Percentiles rank a stretch among this genome's conserved stretches.
These are phyloP conservation scores for Prunella strophiata DNA, from an alignment of 2,797 vertebrate species.

Conservation along the genomic window DNA sequence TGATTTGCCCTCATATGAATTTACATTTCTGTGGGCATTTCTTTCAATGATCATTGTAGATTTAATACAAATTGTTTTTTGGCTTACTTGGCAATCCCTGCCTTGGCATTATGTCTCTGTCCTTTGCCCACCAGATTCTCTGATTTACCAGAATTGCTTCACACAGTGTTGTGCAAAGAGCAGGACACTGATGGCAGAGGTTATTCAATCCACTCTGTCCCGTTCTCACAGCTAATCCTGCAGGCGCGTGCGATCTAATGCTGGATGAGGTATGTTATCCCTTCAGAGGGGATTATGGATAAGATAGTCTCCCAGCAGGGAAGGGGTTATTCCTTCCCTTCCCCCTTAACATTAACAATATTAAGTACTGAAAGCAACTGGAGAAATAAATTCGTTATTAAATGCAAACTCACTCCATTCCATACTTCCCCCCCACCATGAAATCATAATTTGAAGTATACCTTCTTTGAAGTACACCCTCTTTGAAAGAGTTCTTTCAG, in stretches of 20 bases:
- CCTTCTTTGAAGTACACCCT: not conserved
- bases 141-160: not conserved
- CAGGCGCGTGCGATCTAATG: not conserved
- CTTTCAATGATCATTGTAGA: not conserved
- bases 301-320: not conserved
- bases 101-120: not conserved
- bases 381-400: not conserved
- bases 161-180: not conserved
- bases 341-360: not conserved
- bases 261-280: not conserved
- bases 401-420: not conserved
- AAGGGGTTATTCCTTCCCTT: constrained; percentile 5
- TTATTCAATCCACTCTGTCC: not conserved
- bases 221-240: constrained; percentile 14
- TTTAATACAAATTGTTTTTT: not conserved
- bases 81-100: not conserved
- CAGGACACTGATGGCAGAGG: not conserved
- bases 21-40: not conserved
- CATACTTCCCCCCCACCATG: not conserved
- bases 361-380: not conserved
- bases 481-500: not conserved
- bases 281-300: constrained; percentile 33
- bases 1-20: not conserved
- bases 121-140: not conserved
- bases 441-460: not conserved